Conservation (phyloP, 2,888 invertebrate species). For the Homarus gammarus region DNA sequence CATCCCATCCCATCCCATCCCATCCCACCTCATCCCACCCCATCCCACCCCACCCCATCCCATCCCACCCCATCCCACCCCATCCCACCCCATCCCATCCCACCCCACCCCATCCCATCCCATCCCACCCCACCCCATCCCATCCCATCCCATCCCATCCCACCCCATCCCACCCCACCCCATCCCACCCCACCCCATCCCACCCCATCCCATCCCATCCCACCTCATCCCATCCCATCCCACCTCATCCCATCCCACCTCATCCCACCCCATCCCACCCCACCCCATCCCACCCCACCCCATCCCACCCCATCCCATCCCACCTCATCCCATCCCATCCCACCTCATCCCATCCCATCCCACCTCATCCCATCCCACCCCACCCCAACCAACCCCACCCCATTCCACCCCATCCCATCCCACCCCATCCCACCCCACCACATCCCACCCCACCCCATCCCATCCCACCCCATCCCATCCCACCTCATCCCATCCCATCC, state of each 20-base stretch:
- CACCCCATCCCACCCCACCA: background rate
- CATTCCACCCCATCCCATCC: background rate
- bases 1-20: slow-evolving; percentile 8
- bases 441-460: background rate
- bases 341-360: background rate
- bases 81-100: background rate
- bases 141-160: background rate
- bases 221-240: slow-evolving; percentile 10
- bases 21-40: background rate
- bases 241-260: background rate
- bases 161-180: background rate
- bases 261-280: background rate
- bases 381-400: background rate
- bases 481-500: background rate
- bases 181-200: slow-evolving; percentile 2
- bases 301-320: background rate
- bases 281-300: background rate
- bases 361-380: background rate
- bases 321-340: background rate
- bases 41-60: background rate
- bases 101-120: background rate
- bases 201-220: background rate
- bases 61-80: background rate
- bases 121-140: background rate
- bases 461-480: slow-evolving; percentile 4